Base-by-base conservation (phyloP, 1,140 invertebrate species). In the Pachypsylla venusta region DNA sequence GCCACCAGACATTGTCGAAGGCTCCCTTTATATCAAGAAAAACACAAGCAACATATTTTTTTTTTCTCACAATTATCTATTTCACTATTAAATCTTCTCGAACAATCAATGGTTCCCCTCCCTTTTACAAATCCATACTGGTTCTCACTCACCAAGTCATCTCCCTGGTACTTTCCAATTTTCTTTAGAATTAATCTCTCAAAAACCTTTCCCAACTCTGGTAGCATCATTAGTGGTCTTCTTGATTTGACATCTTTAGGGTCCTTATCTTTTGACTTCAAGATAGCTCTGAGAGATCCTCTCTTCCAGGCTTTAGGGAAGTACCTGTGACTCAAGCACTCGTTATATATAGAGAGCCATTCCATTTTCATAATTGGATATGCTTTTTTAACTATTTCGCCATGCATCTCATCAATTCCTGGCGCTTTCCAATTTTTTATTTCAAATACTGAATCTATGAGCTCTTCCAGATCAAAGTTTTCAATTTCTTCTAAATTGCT, bases 91-190 rank as follows among this genome's bases (percentile, higher is more conserved):
- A 48, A 22, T 22, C 42, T 48, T n/a, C 4, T 48, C 5, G 22
- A 19, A 19, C 42, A 48, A n/a, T 48, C 42, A 7, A 48, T 22
- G 22, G 42, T 48, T 3, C 42, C 42, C n/a, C n/a, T n/a, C n/a
- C n/a, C 42, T 48, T 48, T 48, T 4, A 48, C 42, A 48, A 48
- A 48, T 10, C 42, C 42, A 48, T 48, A 48, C n/a, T 48, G 42
- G 16, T 48, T 48, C 5, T 48, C 16, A 48, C 42, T 48, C 22
- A 48, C 16, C 22, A 48, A 7, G 7, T 19, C 22, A 19, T 48
- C 42, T 22, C 16, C 42, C 7, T n/a, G 16, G n/a, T 48, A 7
- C 42, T 48, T n/a, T n/a, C n/a, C 42, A 5, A 48, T 48, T 22
- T 48, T 48, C 22, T 19, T 48, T n/a, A 19, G 16, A 7, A 48